Evolutionary conservation across 2,888 invertebrate genomes (phyloP).

Genomic region (Microchrysa polita): DNA sequence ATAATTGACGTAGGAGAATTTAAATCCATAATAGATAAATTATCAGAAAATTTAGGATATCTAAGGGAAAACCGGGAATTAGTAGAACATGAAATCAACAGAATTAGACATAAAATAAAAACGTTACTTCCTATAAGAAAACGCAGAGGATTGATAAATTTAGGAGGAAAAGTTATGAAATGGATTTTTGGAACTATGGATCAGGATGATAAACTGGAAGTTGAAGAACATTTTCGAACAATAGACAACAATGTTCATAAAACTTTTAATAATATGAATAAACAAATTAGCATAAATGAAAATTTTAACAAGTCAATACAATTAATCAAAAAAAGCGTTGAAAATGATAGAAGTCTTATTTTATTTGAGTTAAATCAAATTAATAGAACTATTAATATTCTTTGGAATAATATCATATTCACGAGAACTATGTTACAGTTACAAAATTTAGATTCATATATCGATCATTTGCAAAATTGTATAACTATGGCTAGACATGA

Average conservation of each 20-base stretch:
- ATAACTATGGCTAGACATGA: conserved; percentile 5
- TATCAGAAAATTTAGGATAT: too few relatives aligned
- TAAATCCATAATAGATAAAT: too few relatives aligned
- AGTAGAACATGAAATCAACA: neutral
- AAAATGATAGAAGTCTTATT: conserved; percentile 4
- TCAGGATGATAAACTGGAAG: neutral
- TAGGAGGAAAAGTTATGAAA: neutral
- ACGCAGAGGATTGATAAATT: neutral
- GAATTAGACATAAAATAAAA: neutral
- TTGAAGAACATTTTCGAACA: neutral
- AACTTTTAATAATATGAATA: neutral
- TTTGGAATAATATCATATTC: neutral
- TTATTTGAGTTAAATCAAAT: neutral
- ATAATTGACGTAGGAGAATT: too few relatives aligned
- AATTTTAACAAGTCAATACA: neutral
- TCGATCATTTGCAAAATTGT: neutral
- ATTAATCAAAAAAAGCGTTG: too few relatives aligned
- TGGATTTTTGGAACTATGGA: neutral
- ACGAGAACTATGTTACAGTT: neutral
- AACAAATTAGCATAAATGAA: neutral
- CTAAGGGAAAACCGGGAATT: too few relatives aligned
- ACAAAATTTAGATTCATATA: too few relatives aligned
- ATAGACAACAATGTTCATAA: neutral
- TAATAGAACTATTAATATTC: neutral
- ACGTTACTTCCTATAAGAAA: neutral